Conservation (phyloP, 2,888 invertebrate genomes). For the Gymnocheta viridis region DNA sequence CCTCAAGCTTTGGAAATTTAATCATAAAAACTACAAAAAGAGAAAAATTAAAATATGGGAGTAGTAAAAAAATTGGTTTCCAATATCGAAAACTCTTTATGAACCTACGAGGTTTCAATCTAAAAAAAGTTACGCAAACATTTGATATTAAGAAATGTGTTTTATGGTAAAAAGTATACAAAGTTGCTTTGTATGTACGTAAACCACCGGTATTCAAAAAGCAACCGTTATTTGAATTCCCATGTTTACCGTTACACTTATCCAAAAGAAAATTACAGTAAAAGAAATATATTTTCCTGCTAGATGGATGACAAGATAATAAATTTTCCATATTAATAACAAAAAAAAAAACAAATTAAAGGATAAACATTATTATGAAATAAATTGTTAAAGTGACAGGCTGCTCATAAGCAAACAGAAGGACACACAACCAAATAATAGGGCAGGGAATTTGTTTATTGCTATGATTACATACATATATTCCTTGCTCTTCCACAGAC, state of each 20-base stretch:
- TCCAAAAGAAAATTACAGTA: background rate
- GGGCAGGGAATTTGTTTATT: constrained; percentile 7
- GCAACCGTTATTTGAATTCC: background rate
- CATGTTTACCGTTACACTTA: background rate
- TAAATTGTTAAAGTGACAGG: constrained; percentile 18
- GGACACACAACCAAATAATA: background rate
- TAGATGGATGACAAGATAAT: constrained; percentile 62
- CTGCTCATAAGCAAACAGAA: background rate
- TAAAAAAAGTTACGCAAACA: background rate
- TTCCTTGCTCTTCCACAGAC: background rate
- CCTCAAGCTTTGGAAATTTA: constrained; percentile 34
- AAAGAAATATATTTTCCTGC: constrained; percentile 34
- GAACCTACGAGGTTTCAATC: background rate
- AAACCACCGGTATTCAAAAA: background rate
- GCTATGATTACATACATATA: background rate
- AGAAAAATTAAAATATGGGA: background rate
- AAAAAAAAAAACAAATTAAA: constrained; percentile 50
- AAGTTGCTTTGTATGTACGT: background rate
- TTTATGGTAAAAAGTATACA: background rate
- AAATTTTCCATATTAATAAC: constrained; percentile 44
- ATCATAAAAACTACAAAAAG: constrained; percentile 18
- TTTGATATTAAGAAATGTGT: background rate
- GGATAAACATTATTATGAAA: constrained; percentile 44
- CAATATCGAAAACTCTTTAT: background rate
- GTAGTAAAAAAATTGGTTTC: background rate